Evolutionary conservation across 2,797 vertebrate genomes (phyloP), one percentile per base, ranked within the genome.

Genomic region (Sebastes miniatus): DNA sequence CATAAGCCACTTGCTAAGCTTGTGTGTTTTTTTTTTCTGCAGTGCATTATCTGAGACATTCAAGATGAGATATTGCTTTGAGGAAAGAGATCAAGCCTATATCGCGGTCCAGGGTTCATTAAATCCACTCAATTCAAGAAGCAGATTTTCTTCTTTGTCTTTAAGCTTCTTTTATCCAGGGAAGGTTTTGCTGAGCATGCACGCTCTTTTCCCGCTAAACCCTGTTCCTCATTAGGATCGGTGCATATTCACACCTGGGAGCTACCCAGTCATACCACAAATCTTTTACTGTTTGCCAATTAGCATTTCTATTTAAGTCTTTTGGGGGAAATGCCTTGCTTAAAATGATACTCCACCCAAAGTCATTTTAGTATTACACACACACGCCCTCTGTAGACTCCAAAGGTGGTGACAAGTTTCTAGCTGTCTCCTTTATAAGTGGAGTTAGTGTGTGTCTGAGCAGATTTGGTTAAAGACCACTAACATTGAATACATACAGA

Each of bases 91-190:
- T 92, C 81, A 88, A 88, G 63, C 80, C 69, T 72, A 78, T 86
- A 79, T 90, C 80, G 73, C 83, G 77, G 63, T 77, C 72, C 34
- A 34, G 67, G 76, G 86, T 91, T 93, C 84, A 92, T 92, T 88
- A 89, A 94, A 93, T 90, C 89, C 79, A 82, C 83, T 92, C 83
- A 83, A 86, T 91, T 89, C 81, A 89, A 82, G 66, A 85, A 84
- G 87, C 83, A 89, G 79, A 91, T 91, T 90, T 90, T 85, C 70
- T 78, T 88, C 88, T 92, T 91, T 92, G 90, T 92, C 87, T 91
- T 89, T 89, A 91, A 92, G 92, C 89, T 89, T 77, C 83, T 89
- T 91, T 90, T 87, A 92, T 92, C 91, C 89, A 64, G 70, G 76
- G 69, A 82, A 83, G 77, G 75, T 91, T 91, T 92, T 88, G 86